Evolutionary conservation across 2,113 vertebrate genomes (phyloP).

Genomic region (Chroicocephalus ridibundus): DNA sequence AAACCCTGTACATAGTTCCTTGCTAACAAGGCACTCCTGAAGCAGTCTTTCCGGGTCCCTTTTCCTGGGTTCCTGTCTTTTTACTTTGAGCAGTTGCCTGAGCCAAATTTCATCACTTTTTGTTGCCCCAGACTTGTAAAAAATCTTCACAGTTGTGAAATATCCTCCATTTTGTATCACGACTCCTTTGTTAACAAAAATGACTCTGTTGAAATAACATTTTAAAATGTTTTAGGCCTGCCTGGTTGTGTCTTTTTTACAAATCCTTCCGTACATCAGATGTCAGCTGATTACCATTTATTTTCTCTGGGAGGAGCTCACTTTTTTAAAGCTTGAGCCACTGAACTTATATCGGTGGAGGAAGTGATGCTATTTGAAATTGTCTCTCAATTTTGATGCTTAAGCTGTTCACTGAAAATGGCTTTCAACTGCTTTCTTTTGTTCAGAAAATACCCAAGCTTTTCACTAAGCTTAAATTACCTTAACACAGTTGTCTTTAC

Average conservation of each 20-base stretch:
- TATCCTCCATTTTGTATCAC: background rate
- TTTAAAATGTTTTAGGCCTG: background rate
- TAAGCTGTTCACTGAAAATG: background rate
- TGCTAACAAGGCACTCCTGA: background rate
- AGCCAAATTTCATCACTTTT: background rate
- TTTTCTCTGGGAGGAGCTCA: fast-evolving
- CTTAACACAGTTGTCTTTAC: background rate
- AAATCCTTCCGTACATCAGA: background rate
- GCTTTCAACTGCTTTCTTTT: background rate
- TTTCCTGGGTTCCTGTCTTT: background rate
- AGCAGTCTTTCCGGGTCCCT: background rate
- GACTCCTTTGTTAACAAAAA: background rate
- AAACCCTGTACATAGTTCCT: background rate
- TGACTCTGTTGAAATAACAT: background rate
- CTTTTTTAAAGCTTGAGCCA: background rate
- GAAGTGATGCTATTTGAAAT: background rate
- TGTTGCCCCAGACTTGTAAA: background rate
- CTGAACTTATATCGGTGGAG: background rate
- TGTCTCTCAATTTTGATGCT: background rate
- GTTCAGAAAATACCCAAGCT: background rate
- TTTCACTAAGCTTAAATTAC: background rate
- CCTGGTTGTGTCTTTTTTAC: background rate
- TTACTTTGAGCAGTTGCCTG: background rate
- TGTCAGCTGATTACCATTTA: background rate
- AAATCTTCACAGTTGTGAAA: background rate